A percentile compares a stretch with the other conserved stretches of the same genome.
phyloP scores from a whole-genome alignment of 2,113 vertebrate genomes.

The Dolichotis patagonum region DNA sequence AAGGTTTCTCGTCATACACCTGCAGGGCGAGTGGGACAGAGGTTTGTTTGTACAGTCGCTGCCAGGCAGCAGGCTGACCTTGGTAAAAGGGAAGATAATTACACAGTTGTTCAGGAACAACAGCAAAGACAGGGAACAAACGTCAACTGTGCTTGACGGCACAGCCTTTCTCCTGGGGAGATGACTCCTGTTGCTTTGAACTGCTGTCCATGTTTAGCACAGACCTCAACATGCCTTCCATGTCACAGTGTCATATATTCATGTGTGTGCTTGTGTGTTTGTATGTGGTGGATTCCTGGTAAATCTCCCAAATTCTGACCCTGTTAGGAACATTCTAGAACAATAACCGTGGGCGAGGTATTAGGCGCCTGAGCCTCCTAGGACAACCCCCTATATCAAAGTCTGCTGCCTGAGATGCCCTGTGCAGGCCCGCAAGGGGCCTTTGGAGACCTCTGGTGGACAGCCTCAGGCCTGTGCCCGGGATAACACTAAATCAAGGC shows the following conservation, averaged over 20 bases:
- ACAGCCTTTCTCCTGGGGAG: neutral
- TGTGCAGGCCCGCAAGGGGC: neutral
- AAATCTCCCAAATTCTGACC: neutral
- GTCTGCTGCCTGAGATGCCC: neutral
- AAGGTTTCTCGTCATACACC: constrained; percentile 55
- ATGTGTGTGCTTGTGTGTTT: neutral
- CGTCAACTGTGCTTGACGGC: neutral
- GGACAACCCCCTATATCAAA: neutral
- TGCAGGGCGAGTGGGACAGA: constrained; percentile 40
- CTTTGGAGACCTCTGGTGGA: neutral
- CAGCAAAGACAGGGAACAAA: constrained; percentile 29
- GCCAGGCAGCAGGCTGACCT: constrained; percentile 70
- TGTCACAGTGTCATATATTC: neutral
- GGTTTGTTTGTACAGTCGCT: constrained; percentile 68
- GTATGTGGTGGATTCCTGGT: neutral
- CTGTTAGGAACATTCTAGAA: constrained; percentile 50
- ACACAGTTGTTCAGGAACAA: constrained; percentile 67
- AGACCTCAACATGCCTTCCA: neutral
- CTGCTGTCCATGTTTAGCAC: neutral
- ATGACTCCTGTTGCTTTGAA: neutral
- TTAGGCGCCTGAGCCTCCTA: neutral
- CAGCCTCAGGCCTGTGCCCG: neutral
- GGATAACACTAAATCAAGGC: neutral
- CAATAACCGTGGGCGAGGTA: neutral
- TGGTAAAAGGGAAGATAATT: constrained; percentile 71